Percentiles rank a stretch among this genome's conserved stretches.
Conservation (phyloP, 2,888 invertebrate genomes). For the Cheilosia vulpina region DNA sequence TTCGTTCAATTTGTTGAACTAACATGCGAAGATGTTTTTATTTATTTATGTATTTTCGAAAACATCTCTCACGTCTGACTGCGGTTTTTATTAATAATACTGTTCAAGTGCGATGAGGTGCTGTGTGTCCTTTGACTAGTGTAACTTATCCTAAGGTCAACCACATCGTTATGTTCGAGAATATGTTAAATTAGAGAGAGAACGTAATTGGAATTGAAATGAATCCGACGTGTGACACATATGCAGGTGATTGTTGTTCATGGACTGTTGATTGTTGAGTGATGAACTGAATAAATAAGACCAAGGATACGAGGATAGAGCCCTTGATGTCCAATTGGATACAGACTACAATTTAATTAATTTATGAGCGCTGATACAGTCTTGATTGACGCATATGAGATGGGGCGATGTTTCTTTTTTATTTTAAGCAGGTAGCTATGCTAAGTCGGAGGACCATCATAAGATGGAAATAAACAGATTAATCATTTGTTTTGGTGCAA, state of each 20-base stretch:
- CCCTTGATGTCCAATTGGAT: slow-evolving; percentile 34
- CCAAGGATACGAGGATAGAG: slow-evolving; percentile 42
- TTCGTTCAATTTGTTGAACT: slow-evolving; percentile 26
- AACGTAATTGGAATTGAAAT: slow-evolving; percentile 35
- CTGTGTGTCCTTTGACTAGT: slow-evolving; percentile 28
- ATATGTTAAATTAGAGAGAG: slow-evolving; percentile 50
- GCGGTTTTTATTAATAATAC: background rate
- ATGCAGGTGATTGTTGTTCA: slow-evolving; percentile 57
- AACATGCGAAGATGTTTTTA: slow-evolving; percentile 41
- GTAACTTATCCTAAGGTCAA: slow-evolving; percentile 62
- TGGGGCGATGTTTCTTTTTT: slow-evolving; percentile 20
- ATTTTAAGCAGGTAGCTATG: slow-evolving; percentile 6
- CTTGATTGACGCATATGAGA: slow-evolving; percentile 59
- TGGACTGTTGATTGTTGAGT: slow-evolving; percentile 18
- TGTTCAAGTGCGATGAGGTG: background rate
- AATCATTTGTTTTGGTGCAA: slow-evolving; percentile 57
- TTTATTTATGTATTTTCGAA: slow-evolving; percentile 4
- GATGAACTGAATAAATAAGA: slow-evolving; percentile 23
- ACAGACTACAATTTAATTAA: slow-evolving; percentile 46
- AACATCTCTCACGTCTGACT: background rate
- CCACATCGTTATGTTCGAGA: slow-evolving; percentile 49
- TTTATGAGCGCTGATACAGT: slow-evolving; percentile 8
- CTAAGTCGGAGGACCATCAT: slow-evolving; percentile 6
- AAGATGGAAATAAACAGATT: slow-evolving; percentile 54
- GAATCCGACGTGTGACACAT: slow-evolving; percentile 40